Evolutionary conservation across 2,888 invertebrate genomes (phyloP).

Genomic region (Microchrysa polita): DNA sequence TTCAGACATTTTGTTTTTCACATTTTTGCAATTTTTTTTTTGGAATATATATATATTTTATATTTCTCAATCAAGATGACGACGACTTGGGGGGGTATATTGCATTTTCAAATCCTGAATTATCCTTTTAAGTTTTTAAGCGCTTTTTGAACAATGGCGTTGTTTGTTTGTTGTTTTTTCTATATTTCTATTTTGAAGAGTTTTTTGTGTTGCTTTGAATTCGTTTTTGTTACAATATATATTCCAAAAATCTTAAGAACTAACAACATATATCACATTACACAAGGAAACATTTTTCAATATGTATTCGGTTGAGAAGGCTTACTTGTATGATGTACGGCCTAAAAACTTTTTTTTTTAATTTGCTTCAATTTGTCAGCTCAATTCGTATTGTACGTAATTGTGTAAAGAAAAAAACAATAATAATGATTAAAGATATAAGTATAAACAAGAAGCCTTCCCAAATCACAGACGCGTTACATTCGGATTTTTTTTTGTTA

Average conservation of each 20-base stretch:
- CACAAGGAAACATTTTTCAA: conserved; percentile 45
- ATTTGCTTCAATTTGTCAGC: neutral
- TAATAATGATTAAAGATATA: conserved; percentile 25
- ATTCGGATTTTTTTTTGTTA: conserved; percentile 31
- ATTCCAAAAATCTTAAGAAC: conserved; percentile 42
- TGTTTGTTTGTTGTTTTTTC: conserved; percentile 1
- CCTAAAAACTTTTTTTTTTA: conserved; percentile 33
- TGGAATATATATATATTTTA: conserved; percentile 30
- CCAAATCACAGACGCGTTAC: conserved; percentile 51
- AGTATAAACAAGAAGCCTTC: conserved; percentile 47
- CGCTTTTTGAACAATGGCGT: neutral
- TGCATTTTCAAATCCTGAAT: no score
- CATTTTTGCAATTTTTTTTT: no score
- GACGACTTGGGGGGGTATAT: neutral
- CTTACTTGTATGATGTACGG: conserved; percentile 34
- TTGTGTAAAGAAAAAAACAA: conserved; percentile 22
- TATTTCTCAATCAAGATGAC: no score
- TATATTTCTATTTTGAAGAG: conserved; percentile 1
- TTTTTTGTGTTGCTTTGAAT: no score
- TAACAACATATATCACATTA: conserved; percentile 45
- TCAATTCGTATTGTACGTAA: no score
- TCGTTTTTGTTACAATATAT: neutral
- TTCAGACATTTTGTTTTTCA: conserved; percentile 5
- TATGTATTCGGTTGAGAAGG: conserved; percentile 43
- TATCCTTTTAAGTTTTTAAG: no score